phyloP scores from a whole-genome alignment of 1,140 invertebrate genomes.

The Drosophila novamexicana region DNA sequence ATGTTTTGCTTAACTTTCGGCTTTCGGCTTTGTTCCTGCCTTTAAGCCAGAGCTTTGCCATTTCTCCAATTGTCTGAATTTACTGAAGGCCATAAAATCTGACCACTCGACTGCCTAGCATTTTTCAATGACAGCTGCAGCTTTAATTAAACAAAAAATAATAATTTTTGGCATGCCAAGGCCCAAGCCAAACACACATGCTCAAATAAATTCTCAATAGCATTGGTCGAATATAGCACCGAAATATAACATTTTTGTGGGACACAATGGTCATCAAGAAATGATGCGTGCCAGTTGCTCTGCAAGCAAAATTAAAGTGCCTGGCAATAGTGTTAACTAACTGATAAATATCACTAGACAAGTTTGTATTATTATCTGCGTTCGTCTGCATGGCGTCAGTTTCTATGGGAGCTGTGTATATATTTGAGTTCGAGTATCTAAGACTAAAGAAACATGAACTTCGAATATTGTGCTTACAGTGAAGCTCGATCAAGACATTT shows the following conservation, averaged over 20 bases:
- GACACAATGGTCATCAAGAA: background rate
- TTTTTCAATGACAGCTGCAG: slow-evolving; percentile 79
- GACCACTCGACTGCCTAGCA: slow-evolving; percentile 34
- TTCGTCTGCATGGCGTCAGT: too few species aligned
- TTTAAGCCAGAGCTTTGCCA: slow-evolving; percentile 17
- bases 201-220: slow-evolving; percentile 16
- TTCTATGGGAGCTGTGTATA: too few species aligned
- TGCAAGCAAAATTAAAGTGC: background rate
- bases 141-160: slow-evolving; percentile 73
- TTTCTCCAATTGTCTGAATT: slow-evolving; percentile 13
- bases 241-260: slow-evolving; percentile 27
- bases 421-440: too few species aligned
- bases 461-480: too few species aligned
- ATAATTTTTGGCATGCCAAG: slow-evolving; percentile 47
- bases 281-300: background rate
- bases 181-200: background rate
- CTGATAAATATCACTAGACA: background rate
- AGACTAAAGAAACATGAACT: too few species aligned
- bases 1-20: slow-evolving; percentile 46
- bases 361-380: too few species aligned
- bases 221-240: background rate
- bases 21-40: slow-evolving; percentile 54
- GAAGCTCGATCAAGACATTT: too few species aligned
- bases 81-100: slow-evolving; percentile 28
- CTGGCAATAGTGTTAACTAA: background rate